Evolutionary conservation across 1,140 invertebrate genomes (phyloP).

Genomic region (Telenomus remus): DNA sequence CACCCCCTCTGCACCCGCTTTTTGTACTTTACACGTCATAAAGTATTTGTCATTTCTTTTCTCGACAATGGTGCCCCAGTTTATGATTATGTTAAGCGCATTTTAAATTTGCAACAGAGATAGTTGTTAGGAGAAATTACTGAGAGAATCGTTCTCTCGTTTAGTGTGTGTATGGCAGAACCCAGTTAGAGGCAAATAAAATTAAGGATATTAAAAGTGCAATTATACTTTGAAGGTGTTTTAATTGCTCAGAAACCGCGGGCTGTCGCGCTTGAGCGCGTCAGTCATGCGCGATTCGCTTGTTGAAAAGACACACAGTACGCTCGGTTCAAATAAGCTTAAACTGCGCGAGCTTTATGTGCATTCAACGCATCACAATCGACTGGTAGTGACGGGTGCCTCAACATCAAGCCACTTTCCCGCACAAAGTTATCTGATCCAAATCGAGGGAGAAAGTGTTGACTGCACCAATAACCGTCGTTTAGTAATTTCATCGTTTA

Average conservation of each 20-base stretch:
- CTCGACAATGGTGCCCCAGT: no score
- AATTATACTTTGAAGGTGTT: constrained; percentile 18
- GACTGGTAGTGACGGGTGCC: constrained; percentile 50
- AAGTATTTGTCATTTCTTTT: no score
- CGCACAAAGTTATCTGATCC: constrained; percentile 57
- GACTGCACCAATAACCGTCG: constrained; percentile 53
- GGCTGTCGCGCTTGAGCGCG: neutral
- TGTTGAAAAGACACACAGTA: constrained; percentile 28
- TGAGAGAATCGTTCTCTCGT: no score
- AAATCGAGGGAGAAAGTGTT: constrained; percentile 57
- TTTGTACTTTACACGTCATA: no score
- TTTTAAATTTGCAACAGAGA: no score
- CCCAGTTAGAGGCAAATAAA: no score
- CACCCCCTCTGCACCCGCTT: no score
- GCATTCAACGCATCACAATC: constrained; percentile 50
- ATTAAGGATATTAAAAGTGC: neutral
- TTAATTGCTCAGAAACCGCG: constrained; percentile 7
- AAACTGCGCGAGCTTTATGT: constrained; percentile 40
- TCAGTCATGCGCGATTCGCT: constrained; percentile 7
- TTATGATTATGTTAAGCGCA: no score
- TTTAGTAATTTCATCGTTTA: constrained; percentile 42
- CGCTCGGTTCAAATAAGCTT: constrained; percentile 33
- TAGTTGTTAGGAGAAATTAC: no score
- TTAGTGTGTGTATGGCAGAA: no score
- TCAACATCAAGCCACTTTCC: constrained; percentile 55